phyloP scores from a whole-genome alignment of 92 coral and sea anemone genomes.

The Siderastrea radians region DNA sequence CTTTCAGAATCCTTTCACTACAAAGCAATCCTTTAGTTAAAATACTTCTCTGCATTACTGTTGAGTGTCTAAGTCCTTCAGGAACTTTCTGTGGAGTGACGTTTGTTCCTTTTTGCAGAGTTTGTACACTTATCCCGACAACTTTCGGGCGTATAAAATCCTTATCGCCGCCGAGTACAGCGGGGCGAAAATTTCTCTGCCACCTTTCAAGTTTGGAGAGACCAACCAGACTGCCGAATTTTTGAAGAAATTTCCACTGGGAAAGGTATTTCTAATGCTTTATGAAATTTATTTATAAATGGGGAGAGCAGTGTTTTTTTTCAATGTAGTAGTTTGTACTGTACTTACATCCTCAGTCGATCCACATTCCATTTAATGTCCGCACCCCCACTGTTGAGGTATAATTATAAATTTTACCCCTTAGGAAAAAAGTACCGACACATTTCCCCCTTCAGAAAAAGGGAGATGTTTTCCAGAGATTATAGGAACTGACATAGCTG shows the following conservation, averaged over 20 bases:
- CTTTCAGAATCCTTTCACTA: constrained; percentile 5
- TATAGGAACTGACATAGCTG: no score
- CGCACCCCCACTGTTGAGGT: no score
- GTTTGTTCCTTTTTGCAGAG: constrained; percentile 67
- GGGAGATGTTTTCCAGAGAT: no score
- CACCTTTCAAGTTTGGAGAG: constrained; percentile 93
- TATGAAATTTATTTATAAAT: background rate
- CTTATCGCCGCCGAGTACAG: constrained; percentile 98
- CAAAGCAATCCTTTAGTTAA: constrained; percentile 5
- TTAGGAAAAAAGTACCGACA: no score
- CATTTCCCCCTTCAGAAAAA: no score
- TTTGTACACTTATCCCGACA: constrained; percentile 98
- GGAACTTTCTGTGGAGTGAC: background rate
- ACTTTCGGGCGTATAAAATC: constrained; percentile 97
- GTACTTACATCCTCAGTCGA: no score
- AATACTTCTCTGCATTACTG: background rate
- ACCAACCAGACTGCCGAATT: constrained; percentile 92
- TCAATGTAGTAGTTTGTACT: no score
- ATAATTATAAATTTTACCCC: no score
- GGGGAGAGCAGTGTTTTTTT: background rate
- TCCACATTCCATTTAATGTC: no score
- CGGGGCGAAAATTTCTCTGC: constrained; percentile 86
- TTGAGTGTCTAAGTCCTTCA: background rate
- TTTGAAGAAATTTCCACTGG: constrained; percentile 93
- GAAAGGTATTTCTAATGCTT: constrained; percentile 75